Base-by-base conservation (phyloP, 1,140 invertebrate species). In the Ladona fulva region DNA sequence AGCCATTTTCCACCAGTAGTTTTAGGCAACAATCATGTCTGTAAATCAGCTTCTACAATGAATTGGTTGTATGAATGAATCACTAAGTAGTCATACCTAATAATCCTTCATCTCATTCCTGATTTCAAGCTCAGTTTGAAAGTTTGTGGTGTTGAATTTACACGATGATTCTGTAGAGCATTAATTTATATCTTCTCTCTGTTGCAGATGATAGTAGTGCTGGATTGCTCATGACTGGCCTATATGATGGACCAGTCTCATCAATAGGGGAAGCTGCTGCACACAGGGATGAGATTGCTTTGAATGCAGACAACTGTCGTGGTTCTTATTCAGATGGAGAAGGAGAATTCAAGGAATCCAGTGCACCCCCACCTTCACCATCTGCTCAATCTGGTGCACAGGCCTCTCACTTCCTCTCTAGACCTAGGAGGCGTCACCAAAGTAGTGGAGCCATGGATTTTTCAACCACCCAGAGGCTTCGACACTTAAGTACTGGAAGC, bases 221-320 rank as follows among this genome's bases (percentile, higher is more conserved):
- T 77, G 90, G 90, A 0, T 82, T 91, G 19, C 82, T 91, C 24
- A 91, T 91, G 84, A 85, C 86, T 10, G 86, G 85, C 78, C 81
- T 83, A 24, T 80, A 82, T 25, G 79, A 80, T 44, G 78, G 78
- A 80, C 77, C 78, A 80, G 44, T 66, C 1, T 22, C 52, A 22
- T 66, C n/a, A 66, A 12, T 66, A 22, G 8, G 76, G 78, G 29
- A 77, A 77, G 5, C 79, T 79, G 25, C 78, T 77, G 6, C 25
- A 24, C 19, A 25, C n/a, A 76, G 14, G 24, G 75, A 76, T 76
- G 42, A 29, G 11, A 25, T n/a, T 22, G 29, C 12, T 16, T 16
- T 12, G 3, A 22, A 66, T 19, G 52, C 16, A 19, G 52, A 66
- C 12, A 16, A 66, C 14, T 66, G 52, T 66, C 52, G 52, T 19